phyloP scores from a whole-genome alignment of 1,140 invertebrate genomes.

The Eumaeus atala region DNA sequence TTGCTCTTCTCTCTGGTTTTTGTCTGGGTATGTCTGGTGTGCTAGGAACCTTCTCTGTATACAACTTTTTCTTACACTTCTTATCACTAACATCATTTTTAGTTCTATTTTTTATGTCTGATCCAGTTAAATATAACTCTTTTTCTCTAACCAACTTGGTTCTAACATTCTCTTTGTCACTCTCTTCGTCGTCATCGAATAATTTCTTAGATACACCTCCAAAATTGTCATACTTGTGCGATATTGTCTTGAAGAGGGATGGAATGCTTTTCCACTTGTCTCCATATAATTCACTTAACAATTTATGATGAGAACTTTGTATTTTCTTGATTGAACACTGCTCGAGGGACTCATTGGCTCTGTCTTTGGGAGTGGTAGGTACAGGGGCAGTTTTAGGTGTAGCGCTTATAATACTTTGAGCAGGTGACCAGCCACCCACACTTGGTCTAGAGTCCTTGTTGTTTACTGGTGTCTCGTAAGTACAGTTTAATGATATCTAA shows the following conservation, averaged over 20 bases:
- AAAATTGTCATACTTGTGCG: slow-evolving; percentile 37
- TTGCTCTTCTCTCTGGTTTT: slow-evolving; percentile 31
- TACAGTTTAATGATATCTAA: slow-evolving; percentile 47
- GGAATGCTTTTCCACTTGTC: slow-evolving; percentile 62
- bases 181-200: slow-evolving; percentile 53
- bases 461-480: slow-evolving; percentile 33
- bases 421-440: slow-evolving; percentile 56
- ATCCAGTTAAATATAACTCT: slow-evolving; percentile 45
- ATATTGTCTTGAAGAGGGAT: slow-evolving; percentile 45
- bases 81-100: slow-evolving; percentile 34
- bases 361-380: slow-evolving; percentile 52
- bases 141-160: slow-evolving; percentile 37
- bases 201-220: slow-evolving; percentile 49
- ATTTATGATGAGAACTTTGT: slow-evolving; percentile 53
- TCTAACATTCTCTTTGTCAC: slow-evolving; percentile 55
- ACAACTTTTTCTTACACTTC: slow-evolving; percentile 57
- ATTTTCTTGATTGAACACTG: slow-evolving; percentile 59
- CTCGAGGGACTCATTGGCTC: slow-evolving; percentile 48
- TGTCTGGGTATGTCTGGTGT: slow-evolving; percentile 46
- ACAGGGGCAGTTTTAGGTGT: slow-evolving; percentile 42
- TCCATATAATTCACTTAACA: slow-evolving; percentile 56
- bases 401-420: slow-evolving; percentile 52
- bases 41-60: slow-evolving; percentile 49
- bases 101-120: slow-evolving; percentile 38
- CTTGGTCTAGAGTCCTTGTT: slow-evolving; percentile 40